Evolutionary conservation across 2,113 vertebrate genomes (phyloP).

Genomic region (Lutjanus erythropterus): DNA sequence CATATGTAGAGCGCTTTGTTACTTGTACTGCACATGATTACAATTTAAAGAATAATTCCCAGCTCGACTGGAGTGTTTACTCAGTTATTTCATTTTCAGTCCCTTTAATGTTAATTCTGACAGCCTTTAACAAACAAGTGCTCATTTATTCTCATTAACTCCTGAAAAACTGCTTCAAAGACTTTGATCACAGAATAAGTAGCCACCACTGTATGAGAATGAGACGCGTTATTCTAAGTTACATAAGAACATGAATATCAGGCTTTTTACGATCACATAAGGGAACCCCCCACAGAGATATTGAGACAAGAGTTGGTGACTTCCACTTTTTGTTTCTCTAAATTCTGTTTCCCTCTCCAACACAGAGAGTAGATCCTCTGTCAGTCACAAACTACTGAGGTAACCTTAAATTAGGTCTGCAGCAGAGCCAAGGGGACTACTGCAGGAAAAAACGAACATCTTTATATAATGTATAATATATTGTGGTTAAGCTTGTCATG

Average conservation of each 20-base stretch:
- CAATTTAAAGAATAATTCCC: slow-evolving; percentile 8
- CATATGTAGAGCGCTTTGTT: slow-evolving; percentile 22
- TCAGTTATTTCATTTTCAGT: slow-evolving; percentile 3
- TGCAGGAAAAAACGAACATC: slow-evolving; percentile 2
- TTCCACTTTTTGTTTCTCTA: background rate
- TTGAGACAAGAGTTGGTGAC: background rate
- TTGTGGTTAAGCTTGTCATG: slow-evolving; percentile 15
- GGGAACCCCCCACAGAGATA: background rate
- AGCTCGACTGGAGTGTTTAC: slow-evolving; percentile 1
- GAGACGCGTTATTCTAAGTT: background rate
- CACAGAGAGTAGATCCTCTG: background rate
- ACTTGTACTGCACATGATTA: slow-evolving; percentile 7
- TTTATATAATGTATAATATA: slow-evolving; percentile 12
- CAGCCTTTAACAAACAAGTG: background rate
- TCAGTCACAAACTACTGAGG: slow-evolving; percentile 11
- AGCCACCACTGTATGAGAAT: background rate
- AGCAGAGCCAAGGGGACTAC: slow-evolving; percentile 9
- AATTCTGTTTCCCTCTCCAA: background rate
- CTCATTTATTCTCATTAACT: slow-evolving; percentile 15
- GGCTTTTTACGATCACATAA: background rate
- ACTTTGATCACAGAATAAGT: background rate
- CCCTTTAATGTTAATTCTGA: slow-evolving; percentile 26
- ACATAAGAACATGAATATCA: background rate
- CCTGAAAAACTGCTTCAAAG: background rate
- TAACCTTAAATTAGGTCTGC: slow-evolving; percentile 17